Base-by-base conservation (phyloP, 2,888 invertebrate genomes). In the Tortricodes alternella region DNA sequence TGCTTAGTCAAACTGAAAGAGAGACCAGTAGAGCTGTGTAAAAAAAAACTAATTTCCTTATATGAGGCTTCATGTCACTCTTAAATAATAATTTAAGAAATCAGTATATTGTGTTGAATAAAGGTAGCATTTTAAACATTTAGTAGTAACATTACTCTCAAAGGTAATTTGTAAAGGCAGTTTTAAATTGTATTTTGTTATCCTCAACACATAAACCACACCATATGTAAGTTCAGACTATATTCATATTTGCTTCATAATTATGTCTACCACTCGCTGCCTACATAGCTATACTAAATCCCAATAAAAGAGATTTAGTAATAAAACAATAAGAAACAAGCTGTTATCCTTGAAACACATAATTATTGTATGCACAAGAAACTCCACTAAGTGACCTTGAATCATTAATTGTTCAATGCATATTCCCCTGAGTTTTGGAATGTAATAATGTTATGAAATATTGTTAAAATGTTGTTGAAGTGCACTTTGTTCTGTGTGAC, bases 401-500 rank as follows among this genome's bases (percentile, higher is more conserved):
- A 48, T 46, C 16, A 46, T 9, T 53, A 53, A 46, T 46, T 46
- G 23, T 24, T 39, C 7, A 34, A 32, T 18, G 11, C 13, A 46
- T 39, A 39, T 39, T 53, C 38, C 32, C 29, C 19, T 18, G 3
- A 8, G 34, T 49, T 43, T 24, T 37, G n/a, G 35, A 41, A 55
- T 41, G 9, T 23, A 35, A 44, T 44, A 37, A 38, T 23, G 38
- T 55, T 41, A 43, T 18, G 49, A 49, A 55, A 49, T 29, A 35
- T 37, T 34, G 35, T 24, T 29, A 49, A 49, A 49, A 48, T 18
- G 19, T 46, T 24, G 19, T 53, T 19, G 39, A 41, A 43, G 13
- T 49, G 43, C n/a, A 49, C 49, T 55, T 43, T 43, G 55, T 15
- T 43, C 55, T 49, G 41, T 60, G 59, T 51, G 58, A 58, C 53